Evolutionary conservation across 2,113 vertebrate genomes (phyloP).

Genomic region (Cochlearius cochlearius): DNA sequence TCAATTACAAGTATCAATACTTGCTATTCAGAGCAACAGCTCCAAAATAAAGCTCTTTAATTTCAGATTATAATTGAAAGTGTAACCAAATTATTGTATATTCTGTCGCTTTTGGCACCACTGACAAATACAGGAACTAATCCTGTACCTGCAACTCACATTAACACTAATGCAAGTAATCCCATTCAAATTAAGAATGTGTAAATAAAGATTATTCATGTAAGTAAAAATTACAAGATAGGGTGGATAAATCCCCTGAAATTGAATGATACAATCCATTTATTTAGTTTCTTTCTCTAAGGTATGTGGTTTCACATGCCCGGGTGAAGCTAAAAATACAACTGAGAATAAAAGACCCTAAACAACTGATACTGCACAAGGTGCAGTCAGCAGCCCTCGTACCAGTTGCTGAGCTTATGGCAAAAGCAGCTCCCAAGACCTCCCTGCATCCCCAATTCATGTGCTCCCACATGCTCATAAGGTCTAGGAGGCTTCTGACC

Average conservation of each 20-base stretch:
- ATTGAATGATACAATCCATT: conserved; percentile 15
- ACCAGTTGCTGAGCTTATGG: not conserved
- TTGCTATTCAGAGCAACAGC: conserved; percentile 44
- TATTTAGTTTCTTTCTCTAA: conserved; percentile 12
- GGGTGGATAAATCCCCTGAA: not conserved
- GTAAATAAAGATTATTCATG: conserved; percentile 31
- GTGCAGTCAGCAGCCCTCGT: not conserved
- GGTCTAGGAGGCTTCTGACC: not conserved
- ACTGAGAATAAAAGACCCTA: not conserved
- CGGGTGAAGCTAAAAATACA: not conserved
- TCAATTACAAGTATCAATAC: conserved; percentile 58
- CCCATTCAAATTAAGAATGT: conserved; percentile 10
- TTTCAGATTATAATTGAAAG: conserved; percentile 64
- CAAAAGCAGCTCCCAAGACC: not conserved
- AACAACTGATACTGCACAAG: not conserved
- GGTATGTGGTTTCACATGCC: not conserved
- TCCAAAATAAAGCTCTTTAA: conserved; percentile 52
- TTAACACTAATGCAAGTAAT: conserved; percentile 37
- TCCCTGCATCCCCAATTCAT: not conserved
- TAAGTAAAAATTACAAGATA: conserved; percentile 37
- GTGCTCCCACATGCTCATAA: not conserved
- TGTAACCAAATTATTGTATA: conserved; percentile 21
- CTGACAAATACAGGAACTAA: conserved; percentile 35
- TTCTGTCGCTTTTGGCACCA: conserved; percentile 9
- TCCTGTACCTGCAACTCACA: conserved; percentile 18